Evolutionary conservation across 1,140 invertebrate genomes (phyloP).

Genomic region (Sinonovacula constricta): DNA sequence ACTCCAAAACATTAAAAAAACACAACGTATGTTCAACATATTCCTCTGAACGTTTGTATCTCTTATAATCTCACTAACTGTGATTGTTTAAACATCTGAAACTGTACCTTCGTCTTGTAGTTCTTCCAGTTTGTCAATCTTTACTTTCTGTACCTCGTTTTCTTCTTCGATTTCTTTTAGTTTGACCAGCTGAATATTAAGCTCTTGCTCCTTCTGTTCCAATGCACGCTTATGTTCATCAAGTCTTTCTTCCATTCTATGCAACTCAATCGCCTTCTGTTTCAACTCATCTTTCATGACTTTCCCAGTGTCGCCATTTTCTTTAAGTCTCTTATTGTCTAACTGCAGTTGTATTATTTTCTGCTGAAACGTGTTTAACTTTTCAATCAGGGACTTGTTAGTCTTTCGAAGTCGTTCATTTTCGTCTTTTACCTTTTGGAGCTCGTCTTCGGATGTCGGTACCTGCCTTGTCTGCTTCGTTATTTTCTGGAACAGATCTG

Average conservation of each 20-base stretch:
- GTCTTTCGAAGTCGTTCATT: constrained; percentile 63
- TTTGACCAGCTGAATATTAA: constrained; percentile 60
- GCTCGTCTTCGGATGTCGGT: constrained; percentile 47
- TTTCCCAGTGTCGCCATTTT: constrained; percentile 54
- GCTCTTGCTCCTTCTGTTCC: constrained; percentile 61
- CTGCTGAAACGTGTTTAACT: constrained; percentile 63
- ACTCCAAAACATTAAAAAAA: no score
- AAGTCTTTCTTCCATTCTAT: constrained; percentile 55
- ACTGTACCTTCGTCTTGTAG: constrained; percentile 62
- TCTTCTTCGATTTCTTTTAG: constrained; percentile 63
- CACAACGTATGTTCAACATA: no score
- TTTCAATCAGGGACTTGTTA: constrained; percentile 61
- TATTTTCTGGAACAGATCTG: constrained; percentile 52
- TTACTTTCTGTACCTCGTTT: constrained; percentile 54
- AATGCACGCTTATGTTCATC: constrained; percentile 59
- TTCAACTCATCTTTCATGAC: constrained; percentile 54
- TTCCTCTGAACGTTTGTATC: no score
- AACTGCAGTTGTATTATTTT: constrained; percentile 62
- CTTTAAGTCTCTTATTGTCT: constrained; percentile 61
- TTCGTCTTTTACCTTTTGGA: constrained; percentile 59
- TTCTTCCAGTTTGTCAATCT: constrained; percentile 58
- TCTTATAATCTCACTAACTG: no score
- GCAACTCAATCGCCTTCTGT: constrained; percentile 55
- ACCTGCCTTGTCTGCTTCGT: constrained; percentile 35
- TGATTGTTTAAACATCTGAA: no score